phyloP scores from a whole-genome alignment of 37 sponge, comb jelly and placozoan species.

The Haliclona indistincta region DNA sequence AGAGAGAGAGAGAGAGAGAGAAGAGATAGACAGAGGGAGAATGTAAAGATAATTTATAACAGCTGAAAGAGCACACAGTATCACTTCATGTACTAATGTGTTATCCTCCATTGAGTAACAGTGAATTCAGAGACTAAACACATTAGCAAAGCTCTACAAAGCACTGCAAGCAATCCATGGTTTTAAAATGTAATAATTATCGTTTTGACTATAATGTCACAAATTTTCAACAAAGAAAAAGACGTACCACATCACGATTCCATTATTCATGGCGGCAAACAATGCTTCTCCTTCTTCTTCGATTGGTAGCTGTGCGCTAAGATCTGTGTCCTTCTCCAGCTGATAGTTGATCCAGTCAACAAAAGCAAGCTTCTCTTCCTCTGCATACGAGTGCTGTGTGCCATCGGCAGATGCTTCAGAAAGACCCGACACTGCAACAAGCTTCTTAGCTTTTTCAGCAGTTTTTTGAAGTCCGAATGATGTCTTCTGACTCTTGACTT shows the following conservation, averaged over 20 bases:
- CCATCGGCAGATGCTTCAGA: slow-evolving; percentile 84
- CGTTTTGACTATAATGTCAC: neutral
- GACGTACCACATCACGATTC: slow-evolving; percentile 87
- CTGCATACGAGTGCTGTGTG: slow-evolving; percentile 88
- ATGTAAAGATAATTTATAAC: neutral
- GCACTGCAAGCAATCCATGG: too few species aligned
- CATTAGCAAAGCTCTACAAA: too few species aligned
- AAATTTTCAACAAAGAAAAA: neutral
- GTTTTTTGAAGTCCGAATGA: slow-evolving; percentile 65
- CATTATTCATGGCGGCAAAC: slow-evolving; percentile 77
- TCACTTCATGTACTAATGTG: too few species aligned
- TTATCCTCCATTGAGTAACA: too few species aligned
- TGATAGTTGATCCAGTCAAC: slow-evolving; percentile 97
- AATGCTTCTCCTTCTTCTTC: slow-evolving; percentile 72
- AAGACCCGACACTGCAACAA: slow-evolving; percentile 68
- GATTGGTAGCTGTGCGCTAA: slow-evolving; percentile 67
- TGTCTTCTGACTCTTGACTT: slow-evolving; percentile 59
- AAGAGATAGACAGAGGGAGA: neutral
- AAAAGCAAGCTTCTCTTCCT: slow-evolving; percentile 94
- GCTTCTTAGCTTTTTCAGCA: slow-evolving; percentile 80
- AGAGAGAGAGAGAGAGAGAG: neutral
- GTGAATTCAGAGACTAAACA: too few species aligned
- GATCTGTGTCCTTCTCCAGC: slow-evolving; percentile 76
- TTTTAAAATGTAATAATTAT: too few species aligned
- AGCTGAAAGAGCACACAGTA: too few species aligned